Evolutionary conservation across 2,797 vertebrate species (phyloP), one percentile per base, ranked within the genome.

Genomic region (Linurgus olivaceus): DNA sequence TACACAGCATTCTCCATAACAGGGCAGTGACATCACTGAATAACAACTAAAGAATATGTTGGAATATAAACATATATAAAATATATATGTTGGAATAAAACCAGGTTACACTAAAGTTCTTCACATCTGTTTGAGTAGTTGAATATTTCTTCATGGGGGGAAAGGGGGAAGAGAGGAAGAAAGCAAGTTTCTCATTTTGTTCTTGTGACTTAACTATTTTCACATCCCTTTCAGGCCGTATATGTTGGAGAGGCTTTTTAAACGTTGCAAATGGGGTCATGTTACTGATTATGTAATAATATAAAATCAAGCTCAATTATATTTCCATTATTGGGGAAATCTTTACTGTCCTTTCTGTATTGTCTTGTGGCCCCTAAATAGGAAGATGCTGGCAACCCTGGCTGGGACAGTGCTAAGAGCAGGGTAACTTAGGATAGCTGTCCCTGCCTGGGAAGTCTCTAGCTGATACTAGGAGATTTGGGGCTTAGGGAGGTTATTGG

Each of bases 81-180:
- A 44, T 19, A 44, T 44, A 19, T 44, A 44, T 65, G 13, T 17
- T 86, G 37, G 33, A 66, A 70, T n/a, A 86, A 47, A 80, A 88
- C 2, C 16, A 42, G 29, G 3, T 11, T 61, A 40, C 20, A 38
- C 6, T 75, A 0, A 86, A 62, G 23, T 31, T 62, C 35, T 80
- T 62, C 3, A 15, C 14, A 9, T 51, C 15, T 42, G 0, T 48
- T 55, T 57, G 52, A 68, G 25, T 78, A 61, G 51, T 8, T 65
- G 54, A 51, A 4, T 68, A 14, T 67, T 86, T 77, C 20, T 67
- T 59, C 29, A 2, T 0, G 0, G 3, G 19, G 19, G 1, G 3
- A 47, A 21, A 28, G 10, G 26, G 55, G 5, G 21, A 50, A 19
- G 33, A 57, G 44, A 58, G 13, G 9, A 23, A 18, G 6, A 15